phyloP scores from a whole-genome alignment of 1,140 invertebrate genomes.

The Orchestia grillus region DNA sequence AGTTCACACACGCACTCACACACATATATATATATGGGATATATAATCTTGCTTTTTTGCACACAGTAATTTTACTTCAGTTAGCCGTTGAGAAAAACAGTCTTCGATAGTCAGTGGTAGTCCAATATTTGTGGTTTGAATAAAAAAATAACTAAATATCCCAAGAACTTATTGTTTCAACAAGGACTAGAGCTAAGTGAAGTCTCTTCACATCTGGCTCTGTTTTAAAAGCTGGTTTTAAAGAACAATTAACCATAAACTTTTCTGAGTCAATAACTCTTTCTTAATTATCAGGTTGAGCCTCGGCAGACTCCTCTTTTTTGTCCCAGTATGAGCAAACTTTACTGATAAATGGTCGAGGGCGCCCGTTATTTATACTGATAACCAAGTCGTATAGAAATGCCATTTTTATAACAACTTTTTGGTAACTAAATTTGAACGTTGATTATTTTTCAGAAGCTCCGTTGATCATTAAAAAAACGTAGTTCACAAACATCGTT shows the following conservation, averaged over 20 bases:
- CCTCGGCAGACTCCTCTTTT: background rate
- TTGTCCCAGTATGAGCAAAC: background rate
- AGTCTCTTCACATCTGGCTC: background rate
- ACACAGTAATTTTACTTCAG: no score
- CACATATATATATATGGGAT: no score
- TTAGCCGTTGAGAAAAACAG: no score
- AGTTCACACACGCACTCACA: no score
- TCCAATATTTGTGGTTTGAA: no score
- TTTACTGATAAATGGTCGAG: background rate
- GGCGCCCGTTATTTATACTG: background rate
- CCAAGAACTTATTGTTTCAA: background rate
- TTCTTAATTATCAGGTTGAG: background rate
- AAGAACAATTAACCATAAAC: slow-evolving; percentile 10
- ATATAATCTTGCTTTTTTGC: no score
- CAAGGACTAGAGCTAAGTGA: background rate
- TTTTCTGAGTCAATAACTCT: background rate
- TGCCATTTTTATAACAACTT: background rate
- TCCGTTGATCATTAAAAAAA: no score
- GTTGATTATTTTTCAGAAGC: no score
- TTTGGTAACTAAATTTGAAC: no score
- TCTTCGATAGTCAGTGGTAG: no score
- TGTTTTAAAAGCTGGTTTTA: background rate
- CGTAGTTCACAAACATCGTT: no score
- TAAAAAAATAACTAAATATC: no score
- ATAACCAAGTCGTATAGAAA: background rate